Evolutionary conservation across 2,888 invertebrate species (phyloP).

Genomic region (Erebia epiphron): DNA sequence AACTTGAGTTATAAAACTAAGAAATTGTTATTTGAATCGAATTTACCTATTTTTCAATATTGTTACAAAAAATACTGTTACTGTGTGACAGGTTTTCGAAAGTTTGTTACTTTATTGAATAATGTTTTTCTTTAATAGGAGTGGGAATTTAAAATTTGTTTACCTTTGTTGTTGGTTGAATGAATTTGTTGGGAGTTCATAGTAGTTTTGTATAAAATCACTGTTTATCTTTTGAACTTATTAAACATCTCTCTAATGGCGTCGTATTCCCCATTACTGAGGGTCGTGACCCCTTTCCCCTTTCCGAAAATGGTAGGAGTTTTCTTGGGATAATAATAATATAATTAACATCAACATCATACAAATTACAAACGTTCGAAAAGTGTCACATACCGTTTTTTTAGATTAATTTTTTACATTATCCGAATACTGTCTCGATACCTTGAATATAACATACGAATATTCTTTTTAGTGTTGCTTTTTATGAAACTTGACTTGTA

Average conservation of each 20-base stretch:
- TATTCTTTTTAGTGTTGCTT: conserved; percentile 54
- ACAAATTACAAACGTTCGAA: conserved; percentile 12
- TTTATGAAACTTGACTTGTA: conserved; percentile 60
- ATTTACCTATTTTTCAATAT: conserved; percentile 8
- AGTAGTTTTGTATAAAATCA: background rate
- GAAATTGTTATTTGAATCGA: background rate
- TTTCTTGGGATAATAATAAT: too few relatives aligned
- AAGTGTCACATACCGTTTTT: conserved; percentile 7
- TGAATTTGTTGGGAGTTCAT: conserved; percentile 2
- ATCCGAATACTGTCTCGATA: conserved; percentile 20
- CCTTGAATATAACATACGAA: conserved; percentile 19
- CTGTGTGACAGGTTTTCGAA: conserved; percentile 19
- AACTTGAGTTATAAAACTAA: too few relatives aligned
- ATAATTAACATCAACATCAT: background rate
- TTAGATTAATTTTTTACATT: background rate
- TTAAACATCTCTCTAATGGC: too few relatives aligned
- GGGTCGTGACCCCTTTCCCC: too few relatives aligned
- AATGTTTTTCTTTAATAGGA: conserved; percentile 6
- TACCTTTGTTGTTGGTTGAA: conserved; percentile 19
- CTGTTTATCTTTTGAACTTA: background rate
- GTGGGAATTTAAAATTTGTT: conserved; percentile 8
- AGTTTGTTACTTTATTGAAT: conserved; percentile 17
- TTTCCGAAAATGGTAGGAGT: too few relatives aligned
- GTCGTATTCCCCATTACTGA: too few relatives aligned
- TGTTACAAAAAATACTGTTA: conserved; percentile 22